Evolutionary conservation across 1,140 invertebrate genomes (phyloP), one percentile per base, ranked within the genome.

Genomic region (Drosophila eugracilis): DNA sequence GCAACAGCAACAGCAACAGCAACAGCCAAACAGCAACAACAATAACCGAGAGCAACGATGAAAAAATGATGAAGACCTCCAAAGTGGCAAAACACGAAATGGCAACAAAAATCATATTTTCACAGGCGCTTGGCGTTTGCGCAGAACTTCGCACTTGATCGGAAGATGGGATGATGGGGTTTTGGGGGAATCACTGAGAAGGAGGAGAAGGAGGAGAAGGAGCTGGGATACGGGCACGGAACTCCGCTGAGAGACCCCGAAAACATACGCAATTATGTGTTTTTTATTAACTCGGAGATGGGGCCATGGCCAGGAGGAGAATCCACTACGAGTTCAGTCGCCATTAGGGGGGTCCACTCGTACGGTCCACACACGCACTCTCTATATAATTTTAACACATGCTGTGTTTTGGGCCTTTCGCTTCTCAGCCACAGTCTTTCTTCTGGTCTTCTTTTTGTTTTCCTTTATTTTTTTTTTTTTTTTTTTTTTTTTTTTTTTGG

Each of bases 321-420:
- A 37, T 42, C 39, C 50, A 53, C 47, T 50, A 24, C 58, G 12
- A n/a, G 30, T 57, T 15, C 60, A 28, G 39, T 50, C 73, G 79
- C 78, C 81, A 80, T 80, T 86, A 79, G 81, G 81, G 81, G 77
- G 77, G 83, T 81, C 81, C 42, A 32, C 42, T 62, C 67, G 50
- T 49, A 49, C 57, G 42, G 58, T 84, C 77, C 63, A 70, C 81
- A 88, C 81, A 88, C 81, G 83, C 81, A 88, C 81, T 81, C 81
- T 86, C 83, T 86, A 86, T 86, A 86, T 86, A 88, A 86, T 86
- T 88, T 86, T 86, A 86, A 86, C 81, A 86, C 81, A 86, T 86
- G 81, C 81, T 88, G 81, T 55, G 81, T 88, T 88, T 86, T 81
- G 57, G 81, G 66, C 50, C 49, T 83, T 83, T 83, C 63, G 21